These are phyloP conservation scores for Palythoa grandiflora DNA, from an alignment of 92 coral and sea anemone genomes.

Conservation along the genomic window DNA sequence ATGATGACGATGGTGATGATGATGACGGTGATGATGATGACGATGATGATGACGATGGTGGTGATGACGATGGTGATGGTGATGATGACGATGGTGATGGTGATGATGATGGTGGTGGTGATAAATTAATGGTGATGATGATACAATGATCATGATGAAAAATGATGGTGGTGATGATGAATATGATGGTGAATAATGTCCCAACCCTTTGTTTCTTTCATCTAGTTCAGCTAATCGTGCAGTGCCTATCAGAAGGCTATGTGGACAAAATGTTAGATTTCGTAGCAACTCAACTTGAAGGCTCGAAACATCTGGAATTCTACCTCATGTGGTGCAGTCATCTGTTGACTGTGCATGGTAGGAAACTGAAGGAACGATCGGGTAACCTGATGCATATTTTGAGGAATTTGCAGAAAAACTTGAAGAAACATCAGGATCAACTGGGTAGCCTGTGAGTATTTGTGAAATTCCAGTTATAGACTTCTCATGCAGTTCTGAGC, in stretches of 20 bases:
- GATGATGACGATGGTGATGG: neutral
- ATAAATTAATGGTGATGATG: neutral
- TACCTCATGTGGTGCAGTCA: slow-evolving; percentile 93
- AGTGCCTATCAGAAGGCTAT: slow-evolving; percentile 76
- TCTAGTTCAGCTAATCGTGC: slow-evolving; percentile 85
- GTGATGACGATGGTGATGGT: neutral
- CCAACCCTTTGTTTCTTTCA: neutral
- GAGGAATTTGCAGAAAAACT: slow-evolving; percentile 85
- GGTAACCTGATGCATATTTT: slow-evolving; percentile 76
- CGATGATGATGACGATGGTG: neutral
- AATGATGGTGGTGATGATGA: neutral
- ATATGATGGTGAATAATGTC: neutral
- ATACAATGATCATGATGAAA: neutral
- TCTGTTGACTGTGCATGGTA: slow-evolving; percentile 85
- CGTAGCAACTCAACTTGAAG: slow-evolving; percentile 87
- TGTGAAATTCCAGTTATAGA: neutral
- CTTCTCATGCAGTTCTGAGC: no score
- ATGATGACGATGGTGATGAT: neutral
- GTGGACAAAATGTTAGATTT: slow-evolving; percentile 87
- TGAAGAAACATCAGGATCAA: slow-evolving; percentile 87
- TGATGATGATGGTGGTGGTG: neutral
- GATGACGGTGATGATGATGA: neutral
- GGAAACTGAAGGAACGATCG: slow-evolving; percentile 78
- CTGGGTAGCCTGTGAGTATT: slow-evolving; percentile 89
- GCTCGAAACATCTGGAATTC: slow-evolving; percentile 86